These are phyloP conservation scores for Synergus itoensis DNA, from an alignment of 2,888 invertebrate species.

Conservation along the genomic window DNA sequence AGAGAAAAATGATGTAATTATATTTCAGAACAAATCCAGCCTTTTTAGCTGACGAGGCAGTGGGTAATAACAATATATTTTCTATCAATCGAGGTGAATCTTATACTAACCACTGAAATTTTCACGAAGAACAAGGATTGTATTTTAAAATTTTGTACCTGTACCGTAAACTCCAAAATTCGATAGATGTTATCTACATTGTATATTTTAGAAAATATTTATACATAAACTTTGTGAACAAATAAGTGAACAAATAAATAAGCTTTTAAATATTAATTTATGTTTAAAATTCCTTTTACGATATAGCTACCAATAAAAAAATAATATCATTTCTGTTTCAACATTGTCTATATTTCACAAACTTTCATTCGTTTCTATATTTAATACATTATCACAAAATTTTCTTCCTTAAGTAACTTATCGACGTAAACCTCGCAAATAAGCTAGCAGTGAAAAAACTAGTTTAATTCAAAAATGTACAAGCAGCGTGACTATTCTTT, in stretches of 20 bases:
- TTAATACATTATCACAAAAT: slow-evolving; percentile 33
- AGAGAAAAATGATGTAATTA: slow-evolving; percentile 44
- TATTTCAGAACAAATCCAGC: slow-evolving; percentile 72
- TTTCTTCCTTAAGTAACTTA: slow-evolving; percentile 1
- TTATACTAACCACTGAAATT: slow-evolving; percentile 5
- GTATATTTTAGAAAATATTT: background rate
- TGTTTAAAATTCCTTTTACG: background rate
- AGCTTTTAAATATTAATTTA: background rate
- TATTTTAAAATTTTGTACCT: slow-evolving; percentile 20
- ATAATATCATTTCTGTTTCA: background rate
- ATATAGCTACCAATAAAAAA: background rate
- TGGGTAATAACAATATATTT: slow-evolving; percentile 50
- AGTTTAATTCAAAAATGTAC: slow-evolving; percentile 16
- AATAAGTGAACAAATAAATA: background rate
- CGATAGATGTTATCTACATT: background rate
- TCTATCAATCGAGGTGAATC: slow-evolving; percentile 18
- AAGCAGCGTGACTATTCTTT: background rate
- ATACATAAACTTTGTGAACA: background rate
- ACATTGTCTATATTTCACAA: slow-evolving; percentile 29
- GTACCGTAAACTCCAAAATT: background rate
- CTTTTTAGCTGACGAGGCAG: slow-evolving; percentile 69
- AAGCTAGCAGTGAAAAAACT: background rate
- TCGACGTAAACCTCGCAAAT: background rate
- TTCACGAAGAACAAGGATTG: slow-evolving; percentile 1
- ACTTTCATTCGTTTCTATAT: slow-evolving; percentile 8